These are phyloP conservation scores for Drosophila rufa DNA, from an alignment of 1,140 invertebrate species.

Conservation along the genomic window DNA sequence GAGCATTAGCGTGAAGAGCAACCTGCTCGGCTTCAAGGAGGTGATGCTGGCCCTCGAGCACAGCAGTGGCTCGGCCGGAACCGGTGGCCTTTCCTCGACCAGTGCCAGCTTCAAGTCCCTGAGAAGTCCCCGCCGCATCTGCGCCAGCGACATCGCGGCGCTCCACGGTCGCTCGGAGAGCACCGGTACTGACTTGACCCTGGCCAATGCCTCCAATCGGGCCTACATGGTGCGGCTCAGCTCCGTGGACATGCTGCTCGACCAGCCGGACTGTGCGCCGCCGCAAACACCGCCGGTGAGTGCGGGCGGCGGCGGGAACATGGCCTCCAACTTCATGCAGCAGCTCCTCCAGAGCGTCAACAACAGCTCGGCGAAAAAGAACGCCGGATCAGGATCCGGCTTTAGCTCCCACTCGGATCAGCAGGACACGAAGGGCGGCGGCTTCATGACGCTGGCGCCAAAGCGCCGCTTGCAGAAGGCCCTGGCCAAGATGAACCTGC, in stretches of 20 bases:
- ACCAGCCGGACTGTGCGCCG: conserved; percentile 76
- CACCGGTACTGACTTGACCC: conserved; percentile 64
- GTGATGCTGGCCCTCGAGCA: conserved; percentile 93
- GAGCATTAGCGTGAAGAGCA: conserved; percentile 98
- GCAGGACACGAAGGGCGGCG: conserved; percentile 88
- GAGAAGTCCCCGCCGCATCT: conserved; percentile 78
- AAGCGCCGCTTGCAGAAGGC: conserved; percentile 94
- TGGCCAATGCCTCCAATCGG: conserved; percentile 41
- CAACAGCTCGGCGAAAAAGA: conserved; percentile 86
- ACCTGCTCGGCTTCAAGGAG: conserved; percentile 94
- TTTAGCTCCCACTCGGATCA: conserved; percentile 75
- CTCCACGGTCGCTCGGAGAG: conserved; percentile 76
- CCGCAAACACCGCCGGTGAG: conserved; percentile 65
- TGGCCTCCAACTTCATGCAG: conserved; percentile 80
- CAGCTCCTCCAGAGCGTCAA: conserved; percentile 78
- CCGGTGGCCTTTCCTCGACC: conserved; percentile 34
- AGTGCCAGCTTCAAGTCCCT: conserved; percentile 63
- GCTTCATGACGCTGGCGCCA: conserved; percentile 95
- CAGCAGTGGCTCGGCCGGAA: conserved; percentile 86
- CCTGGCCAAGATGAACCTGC: conserved; percentile 95
- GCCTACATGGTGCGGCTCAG: conserved; percentile 76
- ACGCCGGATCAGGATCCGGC: conserved; percentile 75
- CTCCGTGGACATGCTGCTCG: conserved; percentile 79
- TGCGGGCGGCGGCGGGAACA: conserved; percentile 40
- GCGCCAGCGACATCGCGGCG: conserved; percentile 84